Evolutionary conservation across 2,888 invertebrate genomes (phyloP).

Genomic region (Spicauda simplicius): DNA sequence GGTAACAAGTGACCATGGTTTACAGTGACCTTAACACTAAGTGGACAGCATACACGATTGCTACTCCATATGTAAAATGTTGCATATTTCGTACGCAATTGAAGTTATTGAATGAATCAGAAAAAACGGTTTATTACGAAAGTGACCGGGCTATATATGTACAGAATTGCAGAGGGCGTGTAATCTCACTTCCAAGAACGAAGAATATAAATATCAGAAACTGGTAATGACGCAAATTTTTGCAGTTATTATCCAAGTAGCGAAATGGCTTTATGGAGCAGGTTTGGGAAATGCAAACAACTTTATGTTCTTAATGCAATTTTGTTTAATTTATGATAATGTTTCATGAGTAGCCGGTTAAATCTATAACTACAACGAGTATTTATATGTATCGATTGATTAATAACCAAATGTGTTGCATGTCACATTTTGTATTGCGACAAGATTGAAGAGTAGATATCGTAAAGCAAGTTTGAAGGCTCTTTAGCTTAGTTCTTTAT

Average conservation of each 20-base stretch:
- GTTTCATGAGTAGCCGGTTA: constrained; percentile 1
- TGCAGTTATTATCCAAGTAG: constrained; percentile 24
- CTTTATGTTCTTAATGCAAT: constrained; percentile 13
- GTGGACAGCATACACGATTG: no score
- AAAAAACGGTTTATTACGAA: constrained; percentile 13
- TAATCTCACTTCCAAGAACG: constrained; percentile 31
- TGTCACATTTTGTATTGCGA: neutral
- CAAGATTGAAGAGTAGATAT: neutral
- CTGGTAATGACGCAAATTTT: constrained; percentile 28
- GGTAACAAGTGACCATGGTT: no score
- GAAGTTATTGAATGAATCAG: constrained; percentile 22
- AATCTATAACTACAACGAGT: neutral
- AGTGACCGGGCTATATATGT: constrained; percentile 13
- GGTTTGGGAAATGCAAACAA: constrained; percentile 21
- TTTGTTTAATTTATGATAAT: constrained; percentile 12
- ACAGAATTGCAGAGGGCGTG: constrained; percentile 11
- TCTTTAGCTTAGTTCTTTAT: neutral
- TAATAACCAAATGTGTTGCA: neutral
- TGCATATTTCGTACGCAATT: constrained; percentile 18
- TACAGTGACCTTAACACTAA: no score
- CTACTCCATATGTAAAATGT: neutral
- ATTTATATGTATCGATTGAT: neutral
- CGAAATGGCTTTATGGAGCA: constrained; percentile 14
- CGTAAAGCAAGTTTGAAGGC: neutral
- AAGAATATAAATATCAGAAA: constrained; percentile 29